phyloP scores from a whole-genome alignment of 2,888 invertebrate genomes.

The Drosophila glabriapex region DNA sequence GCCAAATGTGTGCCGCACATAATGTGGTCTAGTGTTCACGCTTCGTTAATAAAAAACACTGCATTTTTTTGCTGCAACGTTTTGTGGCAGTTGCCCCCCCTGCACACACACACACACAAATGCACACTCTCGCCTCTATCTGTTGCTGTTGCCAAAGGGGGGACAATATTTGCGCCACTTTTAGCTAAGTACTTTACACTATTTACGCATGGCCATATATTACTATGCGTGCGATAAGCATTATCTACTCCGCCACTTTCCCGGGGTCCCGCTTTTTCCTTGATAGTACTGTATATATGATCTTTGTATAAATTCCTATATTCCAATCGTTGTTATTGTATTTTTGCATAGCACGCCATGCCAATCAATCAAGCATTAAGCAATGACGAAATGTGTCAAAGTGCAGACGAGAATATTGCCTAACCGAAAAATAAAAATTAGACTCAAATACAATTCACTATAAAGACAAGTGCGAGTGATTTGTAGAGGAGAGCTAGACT shows the following conservation, averaged over 20 bases:
- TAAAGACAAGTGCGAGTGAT: background rate
- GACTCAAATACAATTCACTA: background rate
- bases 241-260: conserved; percentile 45
- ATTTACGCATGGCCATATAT: conserved; percentile 69
- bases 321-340: background rate
- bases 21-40: conserved; percentile 80
- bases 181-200: conserved; percentile 57
- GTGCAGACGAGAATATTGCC: conserved; percentile 41
- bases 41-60: conserved; percentile 68
- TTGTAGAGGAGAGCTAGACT: background rate
- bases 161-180: conserved; percentile 61
- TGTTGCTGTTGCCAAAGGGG: conserved; percentile 15
- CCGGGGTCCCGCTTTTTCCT: background rate
- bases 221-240: conserved; percentile 62
- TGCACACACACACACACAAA: too few species aligned
- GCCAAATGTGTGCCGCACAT: conserved; percentile 75
- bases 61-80: conserved; percentile 37
- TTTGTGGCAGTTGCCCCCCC: conserved; percentile 28
- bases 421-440: conserved; percentile 24
- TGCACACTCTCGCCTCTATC: background rate
- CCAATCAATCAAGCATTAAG: conserved; percentile 54
- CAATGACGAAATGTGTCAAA: conserved; percentile 44
- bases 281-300: conserved; percentile 5
- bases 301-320: conserved; percentile 33
- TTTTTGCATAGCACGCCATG: conserved; percentile 38